Percentiles rank a stretch among this genome's conserved stretches.
Conservation (phyloP, 92 coral and sea anemone species). For the Heteractis magnifica region DNA sequence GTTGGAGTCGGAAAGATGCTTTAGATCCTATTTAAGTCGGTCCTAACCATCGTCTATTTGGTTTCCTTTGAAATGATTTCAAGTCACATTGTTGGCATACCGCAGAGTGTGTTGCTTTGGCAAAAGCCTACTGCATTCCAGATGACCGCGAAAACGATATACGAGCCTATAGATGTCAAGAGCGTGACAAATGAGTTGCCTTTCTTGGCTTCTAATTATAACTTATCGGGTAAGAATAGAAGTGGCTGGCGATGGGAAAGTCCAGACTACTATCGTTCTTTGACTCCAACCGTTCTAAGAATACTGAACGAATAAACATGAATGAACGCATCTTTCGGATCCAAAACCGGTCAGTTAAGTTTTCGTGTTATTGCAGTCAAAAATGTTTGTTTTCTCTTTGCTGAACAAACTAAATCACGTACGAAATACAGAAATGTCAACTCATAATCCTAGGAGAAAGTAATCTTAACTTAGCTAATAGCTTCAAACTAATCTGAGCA, state of each 20-base stretch:
- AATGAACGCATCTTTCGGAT: background rate
- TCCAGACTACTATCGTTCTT: background rate
- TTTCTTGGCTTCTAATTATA: constrained; percentile 1
- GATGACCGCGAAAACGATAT: constrained; percentile 13
- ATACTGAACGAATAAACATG: background rate
- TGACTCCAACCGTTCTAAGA: background rate
- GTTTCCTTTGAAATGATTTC: background rate
- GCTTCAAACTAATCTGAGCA: constrained; percentile 17
- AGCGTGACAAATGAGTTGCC: constrained; percentile 2
- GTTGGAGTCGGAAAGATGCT: background rate
- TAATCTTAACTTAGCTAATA: constrained; percentile 6
- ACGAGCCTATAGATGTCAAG: constrained; percentile 14
- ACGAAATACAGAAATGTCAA: background rate
- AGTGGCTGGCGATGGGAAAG: constrained; percentile 15
- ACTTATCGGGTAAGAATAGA: background rate
- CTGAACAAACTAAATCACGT: background rate
- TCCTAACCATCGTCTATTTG: background rate
- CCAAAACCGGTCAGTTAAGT: background rate
- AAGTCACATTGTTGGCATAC: constrained; percentile 14
- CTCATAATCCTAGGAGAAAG: background rate
- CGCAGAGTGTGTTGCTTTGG: constrained; percentile 8
- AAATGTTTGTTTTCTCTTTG: background rate
- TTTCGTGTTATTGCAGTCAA: background rate
- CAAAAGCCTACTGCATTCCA: constrained; percentile 9
- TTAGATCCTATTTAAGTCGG: background rate